Percentiles rank a stretch among this genome's conserved stretches.
Conservation (phyloP, 2,888 invertebrate genomes). For the Epirrita christyi region DNA sequence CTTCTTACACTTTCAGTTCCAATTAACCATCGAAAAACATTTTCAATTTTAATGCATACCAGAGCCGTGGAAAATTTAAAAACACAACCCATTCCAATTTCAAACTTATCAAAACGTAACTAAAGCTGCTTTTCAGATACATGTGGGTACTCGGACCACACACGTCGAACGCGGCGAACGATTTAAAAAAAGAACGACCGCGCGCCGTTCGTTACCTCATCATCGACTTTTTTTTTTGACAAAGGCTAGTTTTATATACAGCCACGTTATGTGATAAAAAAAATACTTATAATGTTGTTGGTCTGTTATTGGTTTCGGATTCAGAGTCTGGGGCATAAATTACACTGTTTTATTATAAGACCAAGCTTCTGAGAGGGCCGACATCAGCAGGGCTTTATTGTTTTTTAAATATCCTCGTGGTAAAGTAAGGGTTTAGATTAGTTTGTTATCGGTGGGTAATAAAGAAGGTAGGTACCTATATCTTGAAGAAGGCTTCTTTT, state of each 20-base stretch:
- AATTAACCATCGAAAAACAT: conserved; percentile 46
- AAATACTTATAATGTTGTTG: conserved; percentile 70
- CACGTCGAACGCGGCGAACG: conserved; percentile 70
- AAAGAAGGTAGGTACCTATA: conserved; percentile 64
- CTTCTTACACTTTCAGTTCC: conserved; percentile 23
- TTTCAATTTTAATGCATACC: conserved; percentile 59
- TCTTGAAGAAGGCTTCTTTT: conserved; percentile 30
- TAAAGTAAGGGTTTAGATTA: conserved; percentile 61
- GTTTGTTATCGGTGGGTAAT: conserved; percentile 74
- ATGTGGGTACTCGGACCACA: conserved; percentile 64
- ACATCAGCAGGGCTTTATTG: conserved; percentile 66
- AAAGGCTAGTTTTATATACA: conserved; percentile 75
- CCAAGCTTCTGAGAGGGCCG: conserved; percentile 62
- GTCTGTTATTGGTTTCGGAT: conserved; percentile 57
- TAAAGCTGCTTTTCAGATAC: conserved; percentile 21
- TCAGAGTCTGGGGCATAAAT: conserved; percentile 63
- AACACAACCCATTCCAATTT: conserved; percentile 40
- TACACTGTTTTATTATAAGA: conserved; percentile 70
- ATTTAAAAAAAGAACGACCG: conserved; percentile 83
- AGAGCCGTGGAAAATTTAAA: conserved; percentile 36
- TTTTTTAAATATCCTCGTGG: conserved; percentile 72
- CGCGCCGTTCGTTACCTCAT: conserved; percentile 83
- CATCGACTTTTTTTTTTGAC: conserved; percentile 72
- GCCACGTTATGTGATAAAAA: conserved; percentile 44
- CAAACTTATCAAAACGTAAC: conserved; percentile 22